A percentile compares a stretch with the other conserved stretches of the same genome.
These are phyloP conservation scores for Pachypeltis micranthus DNA, from an alignment of 1,140 invertebrate species.

Conservation along the genomic window DNA sequence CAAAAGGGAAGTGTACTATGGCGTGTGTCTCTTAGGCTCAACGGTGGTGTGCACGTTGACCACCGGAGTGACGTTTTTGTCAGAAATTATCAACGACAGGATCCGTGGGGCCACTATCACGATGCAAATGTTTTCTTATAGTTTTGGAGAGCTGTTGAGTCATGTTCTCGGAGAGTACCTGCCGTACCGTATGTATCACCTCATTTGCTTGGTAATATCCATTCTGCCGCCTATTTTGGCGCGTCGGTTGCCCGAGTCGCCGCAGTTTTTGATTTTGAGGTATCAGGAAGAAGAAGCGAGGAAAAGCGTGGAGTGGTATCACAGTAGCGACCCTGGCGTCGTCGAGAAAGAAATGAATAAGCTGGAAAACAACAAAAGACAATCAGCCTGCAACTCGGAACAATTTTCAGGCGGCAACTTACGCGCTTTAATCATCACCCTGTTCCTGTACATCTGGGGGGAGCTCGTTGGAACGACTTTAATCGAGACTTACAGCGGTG, in stretches of 20 bases:
- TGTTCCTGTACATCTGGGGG: not conserved
- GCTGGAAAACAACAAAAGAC: not conserved
- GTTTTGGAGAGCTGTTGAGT: not conserved
- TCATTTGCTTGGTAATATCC: not conserved
- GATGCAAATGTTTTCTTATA: not conserved
- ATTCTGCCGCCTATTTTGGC: not conserved
- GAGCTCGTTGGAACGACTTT: not conserved
- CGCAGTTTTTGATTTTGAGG: not conserved
- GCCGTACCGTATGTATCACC: not conserved
- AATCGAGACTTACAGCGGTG: not conserved
- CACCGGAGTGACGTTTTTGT: not conserved
- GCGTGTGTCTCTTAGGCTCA: not conserved
- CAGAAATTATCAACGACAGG: not conserved
- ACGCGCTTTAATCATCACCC: not conserved
- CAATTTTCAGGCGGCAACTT: too few relatives aligned
- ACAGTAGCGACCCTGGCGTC: not conserved
- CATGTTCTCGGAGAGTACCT: not conserved
- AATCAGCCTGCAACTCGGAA: too few relatives aligned
- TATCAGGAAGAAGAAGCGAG: not conserved
- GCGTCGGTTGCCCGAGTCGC: not conserved
- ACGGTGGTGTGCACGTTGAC: not conserved
- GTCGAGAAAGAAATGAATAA: not conserved
- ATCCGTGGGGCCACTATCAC: not conserved
- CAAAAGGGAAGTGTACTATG: not conserved
- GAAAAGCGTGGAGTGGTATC: not conserved